Base-by-base conservation (phyloP, 53 echinoderm and acorn worm species). In the Echinarachnius parma region DNA sequence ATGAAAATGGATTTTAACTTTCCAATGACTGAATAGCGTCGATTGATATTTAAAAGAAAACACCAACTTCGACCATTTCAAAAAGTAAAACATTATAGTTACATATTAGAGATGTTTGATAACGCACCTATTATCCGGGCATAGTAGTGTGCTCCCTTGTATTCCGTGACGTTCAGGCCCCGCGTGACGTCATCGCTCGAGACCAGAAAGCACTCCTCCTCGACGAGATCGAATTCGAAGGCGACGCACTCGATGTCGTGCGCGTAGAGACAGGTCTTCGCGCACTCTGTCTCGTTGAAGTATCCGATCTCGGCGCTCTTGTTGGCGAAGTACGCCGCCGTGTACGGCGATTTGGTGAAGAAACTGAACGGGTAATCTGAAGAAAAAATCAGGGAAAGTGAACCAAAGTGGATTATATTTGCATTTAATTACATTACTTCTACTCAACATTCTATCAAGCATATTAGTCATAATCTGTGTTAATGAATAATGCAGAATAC, bases 321-420 rank as follows among this genome's bases (percentile, higher is more conserved):
- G 36, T 83, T 83, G 29, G 55, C 45, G 71, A 77, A 74, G 46
- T 50, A 1, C 13, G 61, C 47, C 4, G 49, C 63, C 0, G 59
- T 47, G 66, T 74, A 55, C 1, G 76, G 37, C 23, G 82, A 78
- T 56, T 86, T 81, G 46, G 72, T 72, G 75, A 86, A 90, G 66
- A 70, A 90, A 54, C 85, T 90, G 69, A 90, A 90, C 18, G 90
- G 90, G 36, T 82, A 86, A 59, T 86, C 90, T 90, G 61, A 3
- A 47, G 28, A 53, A 35, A 52, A 23, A 74, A n/a, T n/a, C n/a
- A n/a, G n/a, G n/a, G n/a, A n/a, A n/a, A n/a, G n/a, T n/a, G n/a
- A n/a, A n/a, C n/a, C n/a, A n/a, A n/a, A n/a, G n/a, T n/a, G n/a
- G n/a, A n/a, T n/a, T n/a, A n/a, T n/a, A n/a, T n/a, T n/a, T n/a